These are phyloP conservation scores for Parapsyche elsis DNA, from an alignment of 1,140 invertebrate genomes.

Conservation along the genomic window DNA sequence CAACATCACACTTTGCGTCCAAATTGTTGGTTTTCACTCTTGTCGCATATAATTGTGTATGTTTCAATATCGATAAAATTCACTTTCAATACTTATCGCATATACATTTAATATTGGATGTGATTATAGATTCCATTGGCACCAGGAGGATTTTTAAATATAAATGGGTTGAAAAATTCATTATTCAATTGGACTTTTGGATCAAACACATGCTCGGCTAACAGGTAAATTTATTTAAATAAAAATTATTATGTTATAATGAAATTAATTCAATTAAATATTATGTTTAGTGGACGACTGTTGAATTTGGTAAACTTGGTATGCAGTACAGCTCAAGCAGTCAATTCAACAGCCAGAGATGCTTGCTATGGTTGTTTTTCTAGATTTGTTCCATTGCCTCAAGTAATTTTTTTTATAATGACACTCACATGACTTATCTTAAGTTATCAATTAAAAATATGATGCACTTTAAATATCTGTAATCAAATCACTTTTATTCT, in stretches of 20 bases:
- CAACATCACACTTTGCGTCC: conserved; percentile 20
- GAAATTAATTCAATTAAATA: conserved; percentile 25
- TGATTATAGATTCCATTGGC: background rate
- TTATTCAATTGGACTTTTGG: conserved; percentile 45
- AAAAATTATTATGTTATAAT: background rate
- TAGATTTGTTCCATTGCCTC: conserved; percentile 63
- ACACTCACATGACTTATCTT: too few relatives aligned
- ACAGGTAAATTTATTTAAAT: conserved; percentile 36
- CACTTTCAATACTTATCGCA: too few relatives aligned
- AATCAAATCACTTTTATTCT: too few relatives aligned
- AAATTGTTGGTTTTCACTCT: conserved; percentile 37
- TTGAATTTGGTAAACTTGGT: conserved; percentile 67
- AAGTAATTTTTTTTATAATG: conserved; percentile 59
- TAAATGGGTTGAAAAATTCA: conserved; percentile 41
- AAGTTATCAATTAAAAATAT: too few relatives aligned
- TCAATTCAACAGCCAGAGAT: conserved; percentile 66
- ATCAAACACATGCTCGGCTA: conserved; percentile 34
- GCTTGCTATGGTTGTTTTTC: conserved; percentile 67
- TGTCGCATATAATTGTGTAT: conserved; percentile 28
- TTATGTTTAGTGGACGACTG: conserved; percentile 61
- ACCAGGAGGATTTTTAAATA: conserved; percentile 32
- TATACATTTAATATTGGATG: too few relatives aligned
- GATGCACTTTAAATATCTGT: background rate
- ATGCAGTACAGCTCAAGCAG: conserved; percentile 67
- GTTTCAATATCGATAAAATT: too few relatives aligned